Evolutionary conservation across 2,888 invertebrate genomes (phyloP).

Genomic region (Hirtodrosophila duncani): DNA sequence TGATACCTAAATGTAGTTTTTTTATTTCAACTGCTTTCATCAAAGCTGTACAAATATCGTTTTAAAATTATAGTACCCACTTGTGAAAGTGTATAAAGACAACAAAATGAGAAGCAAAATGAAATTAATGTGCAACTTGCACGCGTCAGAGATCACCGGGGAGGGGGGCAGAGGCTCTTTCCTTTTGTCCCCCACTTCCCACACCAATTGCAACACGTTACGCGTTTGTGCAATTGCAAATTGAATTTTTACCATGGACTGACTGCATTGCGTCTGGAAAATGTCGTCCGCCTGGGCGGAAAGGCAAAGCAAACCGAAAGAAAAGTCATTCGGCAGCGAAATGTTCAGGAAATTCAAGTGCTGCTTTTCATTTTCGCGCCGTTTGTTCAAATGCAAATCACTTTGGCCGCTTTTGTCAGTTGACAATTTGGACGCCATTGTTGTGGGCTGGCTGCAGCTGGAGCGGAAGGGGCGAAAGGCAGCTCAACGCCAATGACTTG

Average conservation of each 20-base stretch:
- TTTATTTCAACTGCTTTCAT: too few species aligned
- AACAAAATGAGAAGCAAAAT: conserved; percentile 59
- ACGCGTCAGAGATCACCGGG: conserved; percentile 44
- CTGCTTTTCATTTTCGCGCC: conserved; percentile 64
- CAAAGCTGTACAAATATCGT: too few species aligned
- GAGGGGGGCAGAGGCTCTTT: not conserved
- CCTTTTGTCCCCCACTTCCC: too few species aligned
- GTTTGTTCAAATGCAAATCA: conserved; percentile 72
- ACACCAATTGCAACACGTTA: too few species aligned
- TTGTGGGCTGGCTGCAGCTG: conserved; percentile 27
- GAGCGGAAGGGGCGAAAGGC: conserved; percentile 1
- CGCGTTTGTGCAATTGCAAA: conserved; percentile 72
- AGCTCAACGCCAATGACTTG: not conserved
- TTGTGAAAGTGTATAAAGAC: too few species aligned
- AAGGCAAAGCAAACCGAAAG: conserved; percentile 27
- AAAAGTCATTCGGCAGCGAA: too few species aligned
- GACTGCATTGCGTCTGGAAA: conserved; percentile 57
- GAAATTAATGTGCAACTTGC: conserved; percentile 73
- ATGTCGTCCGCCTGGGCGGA: conserved; percentile 50
- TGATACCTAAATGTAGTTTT: too few species aligned
- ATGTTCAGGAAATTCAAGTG: conserved; percentile 46
- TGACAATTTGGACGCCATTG: conserved; percentile 70
- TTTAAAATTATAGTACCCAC: too few species aligned
- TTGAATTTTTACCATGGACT: conserved; percentile 56
- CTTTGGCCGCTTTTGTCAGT: conserved; percentile 72